Conservation (phyloP, 2,797 vertebrate genomes). For the Darevskia mixta region DNA sequence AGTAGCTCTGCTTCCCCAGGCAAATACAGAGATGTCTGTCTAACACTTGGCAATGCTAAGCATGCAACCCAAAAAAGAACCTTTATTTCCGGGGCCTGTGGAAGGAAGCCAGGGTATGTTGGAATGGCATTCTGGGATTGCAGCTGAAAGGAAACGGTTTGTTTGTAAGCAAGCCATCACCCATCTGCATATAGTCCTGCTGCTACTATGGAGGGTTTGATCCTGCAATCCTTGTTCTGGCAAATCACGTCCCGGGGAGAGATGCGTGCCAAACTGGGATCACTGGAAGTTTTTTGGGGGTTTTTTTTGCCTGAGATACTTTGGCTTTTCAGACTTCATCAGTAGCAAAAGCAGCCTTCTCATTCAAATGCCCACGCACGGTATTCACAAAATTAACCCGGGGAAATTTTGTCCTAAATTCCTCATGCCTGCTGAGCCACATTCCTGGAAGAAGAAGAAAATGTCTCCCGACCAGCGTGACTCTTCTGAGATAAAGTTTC, state of each 20-base stretch:
- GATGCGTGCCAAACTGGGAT: not conserved
- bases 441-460: not conserved
- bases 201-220: constrained; percentile 20
- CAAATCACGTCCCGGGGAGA: not conserved
- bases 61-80: constrained; percentile 60
- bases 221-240: not conserved
- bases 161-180: constrained; percentile 39
- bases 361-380: not conserved
- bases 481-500: constrained; percentile 2
- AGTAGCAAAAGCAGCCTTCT: not conserved
- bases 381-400: not conserved
- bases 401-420: not conserved
- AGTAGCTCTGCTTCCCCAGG: not conserved
- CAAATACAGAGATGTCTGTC: constrained; percentile 35
- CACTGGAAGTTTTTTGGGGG: not conserved
- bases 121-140: constrained; percentile 59
- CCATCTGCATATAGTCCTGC: constrained; percentile 19
- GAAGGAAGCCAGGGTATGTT: constrained; percentile 58
- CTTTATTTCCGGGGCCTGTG: constrained; percentile 69
- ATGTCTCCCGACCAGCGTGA: not conserved
- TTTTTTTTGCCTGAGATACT: not conserved
- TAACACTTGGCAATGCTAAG: constrained; percentile 54
- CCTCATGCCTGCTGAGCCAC: not conserved
- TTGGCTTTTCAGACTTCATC: not conserved
- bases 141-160: constrained; percentile 53